Evolutionary conservation across 1,140 invertebrate species (phyloP), one percentile per base, ranked within the genome.

Genomic region (Metaphire vulgaris): DNA sequence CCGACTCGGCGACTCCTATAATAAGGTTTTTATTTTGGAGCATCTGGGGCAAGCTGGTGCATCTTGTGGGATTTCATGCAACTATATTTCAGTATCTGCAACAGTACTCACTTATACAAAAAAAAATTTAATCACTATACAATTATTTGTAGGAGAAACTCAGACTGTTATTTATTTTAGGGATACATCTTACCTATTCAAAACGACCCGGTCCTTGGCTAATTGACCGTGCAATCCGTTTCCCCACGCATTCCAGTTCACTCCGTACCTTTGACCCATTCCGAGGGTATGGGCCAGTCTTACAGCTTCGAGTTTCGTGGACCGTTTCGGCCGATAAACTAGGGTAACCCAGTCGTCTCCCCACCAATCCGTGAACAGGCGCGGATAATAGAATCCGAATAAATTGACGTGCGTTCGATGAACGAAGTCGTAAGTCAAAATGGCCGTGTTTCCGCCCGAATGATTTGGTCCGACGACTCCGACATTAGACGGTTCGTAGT

Each of bases 371-470:
- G 72, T 1, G 41, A 73, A 73, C 15, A 41, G 41, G 12, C 72
- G 14, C 1, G 72, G 72, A 16, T 73, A 73, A n/a, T 73, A 73
- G 33, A 56, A 73, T 14, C 72, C 72, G 41, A 73, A 73, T 21
- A 73, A 26, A 1, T 73, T 34, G 0, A 73, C 41, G 41, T 73
- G 72, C 0, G 72, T 73, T 34, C 72, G 32, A 16, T 73, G 72
- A 33, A 73, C 72, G 41, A 73, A 73, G 41, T 73, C 72, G 72
- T 73, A 73, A 21, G 72, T 73, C 6, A 73, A 16, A 26, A 73
- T 73, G 41, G 15, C 34, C 72, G 34, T n/a, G 2, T 73, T 41
- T 34, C 72, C 72, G 1, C 72, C 72, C 6, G 26, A 29, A 41
- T 73, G 72, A 41, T 33, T 73, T 21, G 72, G 72, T 29, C 72